These are phyloP conservation scores for Chloroclysta siterata DNA, from an alignment of 2,888 invertebrate species.

Conservation along the genomic window DNA sequence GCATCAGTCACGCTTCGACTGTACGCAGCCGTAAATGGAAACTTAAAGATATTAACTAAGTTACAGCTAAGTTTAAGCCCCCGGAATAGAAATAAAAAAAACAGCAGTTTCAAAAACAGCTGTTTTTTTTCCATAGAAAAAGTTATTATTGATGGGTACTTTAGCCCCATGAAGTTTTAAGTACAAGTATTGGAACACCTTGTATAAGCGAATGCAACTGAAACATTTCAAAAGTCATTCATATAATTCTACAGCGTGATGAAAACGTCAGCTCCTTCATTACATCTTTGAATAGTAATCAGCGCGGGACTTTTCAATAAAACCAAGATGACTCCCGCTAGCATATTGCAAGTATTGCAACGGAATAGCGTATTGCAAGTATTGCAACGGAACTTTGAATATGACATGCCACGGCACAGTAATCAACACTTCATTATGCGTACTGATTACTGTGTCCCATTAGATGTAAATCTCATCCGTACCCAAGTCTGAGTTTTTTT, in stretches of 20 bases:
- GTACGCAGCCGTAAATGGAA: slow-evolving; percentile 14
- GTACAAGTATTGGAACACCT: too few species aligned
- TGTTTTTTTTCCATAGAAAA: too few species aligned
- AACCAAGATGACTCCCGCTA: slow-evolving; percentile 3
- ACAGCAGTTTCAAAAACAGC: too few species aligned
- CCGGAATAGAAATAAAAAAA: too few species aligned
- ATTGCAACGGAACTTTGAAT: slow-evolving; percentile 13
- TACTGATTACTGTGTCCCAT: slow-evolving; percentile 20
- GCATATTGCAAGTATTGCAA: too few species aligned
- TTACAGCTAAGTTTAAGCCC: too few species aligned
- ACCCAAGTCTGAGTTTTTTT: too few species aligned
- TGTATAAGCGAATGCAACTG: neutral
- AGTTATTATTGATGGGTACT: too few species aligned
- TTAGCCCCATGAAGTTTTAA: too few species aligned
- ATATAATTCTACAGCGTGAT: neutral
- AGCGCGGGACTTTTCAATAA: neutral
- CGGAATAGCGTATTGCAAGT: too few species aligned
- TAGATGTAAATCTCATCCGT: slow-evolving; percentile 23
- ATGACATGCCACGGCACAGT: slow-evolving; percentile 7
- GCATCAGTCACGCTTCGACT: slow-evolving; percentile 29
- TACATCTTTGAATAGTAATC: neutral
- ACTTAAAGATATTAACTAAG: slow-evolving; percentile 15
- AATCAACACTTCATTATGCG: slow-evolving; percentile 8
- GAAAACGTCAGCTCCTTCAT: neutral
- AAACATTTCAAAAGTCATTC: neutral